These are phyloP conservation scores for Brachycybe producta DNA, from an alignment of 2,888 invertebrate species.

Conservation along the genomic window DNA sequence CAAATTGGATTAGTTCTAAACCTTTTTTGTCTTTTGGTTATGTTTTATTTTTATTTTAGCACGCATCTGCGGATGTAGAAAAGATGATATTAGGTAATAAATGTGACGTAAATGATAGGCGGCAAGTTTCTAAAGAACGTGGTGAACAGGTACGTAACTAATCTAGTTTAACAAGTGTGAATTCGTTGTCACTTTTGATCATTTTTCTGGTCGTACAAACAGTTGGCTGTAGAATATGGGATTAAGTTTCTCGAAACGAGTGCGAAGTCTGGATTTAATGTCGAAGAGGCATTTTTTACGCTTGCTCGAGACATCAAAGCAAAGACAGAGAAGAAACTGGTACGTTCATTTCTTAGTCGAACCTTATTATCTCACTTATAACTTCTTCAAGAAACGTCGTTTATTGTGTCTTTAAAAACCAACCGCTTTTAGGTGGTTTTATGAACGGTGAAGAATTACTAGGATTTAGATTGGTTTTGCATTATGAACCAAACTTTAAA, in stretches of 20 bases:
- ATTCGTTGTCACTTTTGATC: neutral
- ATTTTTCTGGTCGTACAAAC: constrained; percentile 28
- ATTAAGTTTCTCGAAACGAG: constrained; percentile 99
- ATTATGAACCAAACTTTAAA: too few relatives aligned
- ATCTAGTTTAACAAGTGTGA: neutral
- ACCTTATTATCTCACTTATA: neutral
- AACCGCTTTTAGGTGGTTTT: too few relatives aligned
- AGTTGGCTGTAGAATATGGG: constrained; percentile 92
- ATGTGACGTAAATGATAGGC: constrained; percentile 90
- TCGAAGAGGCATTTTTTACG: constrained; percentile 95
- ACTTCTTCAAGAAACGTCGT: too few relatives aligned
- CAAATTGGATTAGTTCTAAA: neutral
- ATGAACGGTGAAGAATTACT: too few relatives aligned
- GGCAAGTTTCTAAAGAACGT: constrained; percentile 89
- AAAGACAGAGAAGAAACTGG: constrained; percentile 97
- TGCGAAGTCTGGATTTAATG: constrained; percentile 94
- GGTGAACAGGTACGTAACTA: constrained; percentile 51
- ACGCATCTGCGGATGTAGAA: constrained; percentile 96
- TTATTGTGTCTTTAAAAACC: too few relatives aligned
- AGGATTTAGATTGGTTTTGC: too few relatives aligned
- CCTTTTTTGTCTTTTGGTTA: too few relatives aligned
- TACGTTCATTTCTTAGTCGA: constrained; percentile 38
- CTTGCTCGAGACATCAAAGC: constrained; percentile 94
- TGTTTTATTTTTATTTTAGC: constrained; percentile 35
- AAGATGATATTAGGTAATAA: constrained; percentile 99